Percentiles rank a stretch among this genome's conserved stretches.
These are phyloP conservation scores for Nymphalis c-album DNA, from an alignment of 2,888 invertebrate species.

Conservation along the genomic window DNA sequence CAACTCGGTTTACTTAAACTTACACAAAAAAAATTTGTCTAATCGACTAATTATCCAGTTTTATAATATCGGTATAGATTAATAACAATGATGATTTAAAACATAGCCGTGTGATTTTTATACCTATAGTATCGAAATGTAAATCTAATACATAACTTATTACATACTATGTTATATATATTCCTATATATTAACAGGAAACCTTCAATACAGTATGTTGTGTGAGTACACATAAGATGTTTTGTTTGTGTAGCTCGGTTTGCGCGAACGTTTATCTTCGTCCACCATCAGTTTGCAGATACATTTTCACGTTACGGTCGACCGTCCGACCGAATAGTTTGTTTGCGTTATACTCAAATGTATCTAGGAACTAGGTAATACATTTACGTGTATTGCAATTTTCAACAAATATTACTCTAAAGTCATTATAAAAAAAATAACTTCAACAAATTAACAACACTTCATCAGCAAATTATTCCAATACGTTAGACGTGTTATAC, in stretches of 20 bases:
- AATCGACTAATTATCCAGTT: too few relatives aligned
- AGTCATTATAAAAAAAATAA: neutral
- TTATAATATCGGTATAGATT: too few relatives aligned
- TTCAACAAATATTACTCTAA: neutral
- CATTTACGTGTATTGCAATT: neutral
- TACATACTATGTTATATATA: neutral
- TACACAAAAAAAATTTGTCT: too few relatives aligned
- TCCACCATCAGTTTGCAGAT: slow-evolving; percentile 27
- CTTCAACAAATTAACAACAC: too few relatives aligned
- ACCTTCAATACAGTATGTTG: neutral
- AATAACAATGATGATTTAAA: too few relatives aligned
- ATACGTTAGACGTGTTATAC: too few relatives aligned
- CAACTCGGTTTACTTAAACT: too few relatives aligned
- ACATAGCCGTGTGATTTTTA: too few relatives aligned
- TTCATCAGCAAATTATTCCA: too few relatives aligned
- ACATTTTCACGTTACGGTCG: slow-evolving; percentile 33
- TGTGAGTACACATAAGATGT: slow-evolving; percentile 16
- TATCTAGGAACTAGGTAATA: slow-evolving; percentile 8
- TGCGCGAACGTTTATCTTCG: slow-evolving; percentile 28
- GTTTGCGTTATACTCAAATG: slow-evolving; percentile 18
- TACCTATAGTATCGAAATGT: too few relatives aligned
- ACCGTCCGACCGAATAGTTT: slow-evolving; percentile 13
- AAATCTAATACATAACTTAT: too few relatives aligned
- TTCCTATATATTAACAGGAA: neutral
- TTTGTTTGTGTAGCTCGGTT: slow-evolving; percentile 33